Evolutionary conservation across 2,797 vertebrate species (phyloP), one percentile per base, ranked within the genome.

Genomic region (Pseudochirops cupreus): DNA sequence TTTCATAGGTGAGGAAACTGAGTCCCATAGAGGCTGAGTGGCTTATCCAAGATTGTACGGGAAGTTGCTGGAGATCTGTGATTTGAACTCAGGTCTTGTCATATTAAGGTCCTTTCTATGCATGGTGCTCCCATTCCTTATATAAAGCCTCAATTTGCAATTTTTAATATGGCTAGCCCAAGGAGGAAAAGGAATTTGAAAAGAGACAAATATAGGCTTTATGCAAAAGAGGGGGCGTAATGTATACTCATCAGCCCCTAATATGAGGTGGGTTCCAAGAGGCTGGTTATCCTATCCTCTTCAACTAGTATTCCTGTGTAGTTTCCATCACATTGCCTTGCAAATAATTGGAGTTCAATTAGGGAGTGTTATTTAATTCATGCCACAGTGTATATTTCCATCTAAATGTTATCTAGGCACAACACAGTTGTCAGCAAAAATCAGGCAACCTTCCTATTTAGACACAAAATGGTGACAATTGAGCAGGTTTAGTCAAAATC

Each of bases 331-430:
- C n/a, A 82, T n/a, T 46, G 21, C n/a, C n/a, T 82, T 82, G 2
- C n/a, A 82, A 82, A 82, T 82, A 82, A 82, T 82, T 24, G 67
- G n/a, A 82, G n/a, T 82, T 82, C 67, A 82, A 82, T 82, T 46
- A 82, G n/a, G 16, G 39, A 82, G n/a, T 46, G 67, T 82, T 46
- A 82, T 97, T 98, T 98, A 98, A 98, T 98, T 98, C 98, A 98
- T 98, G 21, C 98, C 98, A 98, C 98, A 87, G 46, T 97, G 93
- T 95, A 90, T 98, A 74, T 91, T 93, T 10, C 96, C 97, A 96
- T 97, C 97, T 96, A 94, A 96, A 95, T 97, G 97, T 98, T 98
- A 98, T 98, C 98, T 97, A 93, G 93, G 96, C 92, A 97, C 97
- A 98, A 96, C 98, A 98, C 96, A 0, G 91, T 67, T 91, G 95